phyloP scores from a whole-genome alignment of 2,797 vertebrate genomes.

The Prunella strophiata region DNA sequence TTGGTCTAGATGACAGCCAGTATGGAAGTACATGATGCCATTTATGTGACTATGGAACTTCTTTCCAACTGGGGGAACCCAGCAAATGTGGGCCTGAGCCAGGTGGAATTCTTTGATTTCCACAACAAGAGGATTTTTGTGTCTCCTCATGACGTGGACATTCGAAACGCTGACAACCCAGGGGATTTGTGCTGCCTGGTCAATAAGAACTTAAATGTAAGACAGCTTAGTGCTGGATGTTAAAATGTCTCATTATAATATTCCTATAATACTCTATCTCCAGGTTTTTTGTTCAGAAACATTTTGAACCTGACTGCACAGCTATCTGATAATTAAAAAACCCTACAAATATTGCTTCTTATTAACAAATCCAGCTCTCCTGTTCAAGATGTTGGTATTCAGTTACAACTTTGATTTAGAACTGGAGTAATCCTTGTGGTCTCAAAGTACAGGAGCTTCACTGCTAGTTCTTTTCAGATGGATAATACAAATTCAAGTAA shows the following conservation, averaged over 20 bases:
- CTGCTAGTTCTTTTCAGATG: neutral
- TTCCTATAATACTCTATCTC: neutral
- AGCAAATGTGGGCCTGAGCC: constrained; percentile 85
- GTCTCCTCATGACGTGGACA: constrained; percentile 91
- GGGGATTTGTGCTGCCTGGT: constrained; percentile 89
- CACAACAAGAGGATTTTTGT: constrained; percentile 84
- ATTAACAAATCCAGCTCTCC: neutral
- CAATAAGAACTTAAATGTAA: constrained; percentile 82
- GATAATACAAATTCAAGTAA: neutral
- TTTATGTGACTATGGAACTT: constrained; percentile 94
- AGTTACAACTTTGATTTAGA: neutral
- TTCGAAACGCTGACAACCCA: constrained; percentile 81
- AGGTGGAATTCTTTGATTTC: constrained; percentile 92
- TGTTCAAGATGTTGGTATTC: neutral
- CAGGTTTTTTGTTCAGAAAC: neutral
- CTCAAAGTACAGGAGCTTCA: neutral
- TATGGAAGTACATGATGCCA: constrained; percentile 73
- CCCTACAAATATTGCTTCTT: neutral
- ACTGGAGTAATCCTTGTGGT: neutral
- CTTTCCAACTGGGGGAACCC: constrained; percentile 93
- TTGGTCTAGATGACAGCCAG: neutral
- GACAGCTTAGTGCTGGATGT: neutral
- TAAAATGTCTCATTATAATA: neutral
- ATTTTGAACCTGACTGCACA: neutral
- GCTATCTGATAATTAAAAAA: neutral